These are phyloP conservation scores for Ancistrus triradiatus DNA, from an alignment of 2,113 vertebrate genomes.

Conservation along the genomic window DNA sequence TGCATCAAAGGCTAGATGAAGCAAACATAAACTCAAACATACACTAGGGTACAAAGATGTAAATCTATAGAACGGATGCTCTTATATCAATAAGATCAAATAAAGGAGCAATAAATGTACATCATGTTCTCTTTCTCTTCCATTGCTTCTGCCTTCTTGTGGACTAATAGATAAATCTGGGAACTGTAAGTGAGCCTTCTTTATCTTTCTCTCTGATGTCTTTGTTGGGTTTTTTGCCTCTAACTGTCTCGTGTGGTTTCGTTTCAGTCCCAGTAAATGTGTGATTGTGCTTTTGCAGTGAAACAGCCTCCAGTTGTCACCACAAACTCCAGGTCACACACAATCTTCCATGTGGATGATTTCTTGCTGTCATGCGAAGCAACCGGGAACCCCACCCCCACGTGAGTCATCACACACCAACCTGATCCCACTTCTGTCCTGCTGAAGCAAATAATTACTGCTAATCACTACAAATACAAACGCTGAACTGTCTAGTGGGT, in stretches of 20 bases:
- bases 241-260: neutral
- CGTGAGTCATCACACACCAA: slow-evolving; percentile 57
- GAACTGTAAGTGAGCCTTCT: slow-evolving; percentile 58
- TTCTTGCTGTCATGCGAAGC: slow-evolving; percentile 74
- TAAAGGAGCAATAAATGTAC: neutral
- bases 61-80: too few species aligned
- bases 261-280: neutral
- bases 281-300: slow-evolving; percentile 60
- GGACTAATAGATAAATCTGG: slow-evolving; percentile 58
- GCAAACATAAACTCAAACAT: too few species aligned
- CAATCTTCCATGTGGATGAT: slow-evolving; percentile 76
- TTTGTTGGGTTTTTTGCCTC: too few species aligned
- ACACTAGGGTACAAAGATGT: too few species aligned
- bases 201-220: neutral
- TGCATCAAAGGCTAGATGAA: too few species aligned
- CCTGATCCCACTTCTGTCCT: too few species aligned
- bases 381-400: slow-evolving; percentile 66
- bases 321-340: slow-evolving; percentile 57
- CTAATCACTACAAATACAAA: too few species aligned
- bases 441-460: too few species aligned
- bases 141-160: slow-evolving; percentile 34
- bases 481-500: too few species aligned
- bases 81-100: neutral
- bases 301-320: slow-evolving; percentile 73
- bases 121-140: slow-evolving; percentile 1